A percentile compares a stretch with the other conserved stretches of the same genome.
These are phyloP conservation scores for Plemyria rubiginata DNA, from an alignment of 2,888 invertebrate genomes.

Conservation along the genomic window DNA sequence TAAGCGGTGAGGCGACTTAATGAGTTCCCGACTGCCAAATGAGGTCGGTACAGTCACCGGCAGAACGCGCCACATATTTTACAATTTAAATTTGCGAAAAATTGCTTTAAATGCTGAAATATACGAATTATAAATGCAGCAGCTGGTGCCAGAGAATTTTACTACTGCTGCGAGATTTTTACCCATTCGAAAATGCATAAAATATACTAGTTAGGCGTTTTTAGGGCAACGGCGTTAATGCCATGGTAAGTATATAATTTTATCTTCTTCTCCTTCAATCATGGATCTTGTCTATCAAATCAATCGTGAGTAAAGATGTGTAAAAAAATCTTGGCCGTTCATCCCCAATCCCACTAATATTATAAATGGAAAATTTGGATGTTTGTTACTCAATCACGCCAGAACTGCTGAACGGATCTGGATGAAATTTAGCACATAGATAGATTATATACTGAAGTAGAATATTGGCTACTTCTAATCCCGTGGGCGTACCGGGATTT, in stretches of 20 bases:
- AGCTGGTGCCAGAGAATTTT: conserved; percentile 7
- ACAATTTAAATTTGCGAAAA: conserved; percentile 24
- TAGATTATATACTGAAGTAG: no score
- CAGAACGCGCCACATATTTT: conserved; percentile 12
- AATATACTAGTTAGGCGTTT: not conserved
- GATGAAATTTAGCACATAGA: no score
- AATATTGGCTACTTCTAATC: no score
- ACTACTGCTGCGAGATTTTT: not conserved
- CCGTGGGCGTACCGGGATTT: no score
- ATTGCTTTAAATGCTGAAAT: conserved; percentile 5
- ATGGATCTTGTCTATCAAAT: no score
- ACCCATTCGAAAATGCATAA: not conserved
- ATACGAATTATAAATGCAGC: conserved; percentile 18
- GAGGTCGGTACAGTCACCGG: conserved; percentile 30
- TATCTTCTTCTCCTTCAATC: no score
- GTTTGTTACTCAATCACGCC: no score
- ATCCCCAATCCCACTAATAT: no score
- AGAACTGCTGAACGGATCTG: no score
- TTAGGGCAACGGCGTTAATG: not conserved
- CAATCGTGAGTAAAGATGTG: no score
- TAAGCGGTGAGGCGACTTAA: conserved; percentile 53
- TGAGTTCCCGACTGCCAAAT: conserved; percentile 34
- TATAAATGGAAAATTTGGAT: no score
- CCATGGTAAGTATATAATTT: not conserved
- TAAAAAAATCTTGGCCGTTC: no score